These are phyloP conservation scores for Bungarus multicinctus DNA, from an alignment of 2,113 vertebrate genomes.

Conservation along the genomic window DNA sequence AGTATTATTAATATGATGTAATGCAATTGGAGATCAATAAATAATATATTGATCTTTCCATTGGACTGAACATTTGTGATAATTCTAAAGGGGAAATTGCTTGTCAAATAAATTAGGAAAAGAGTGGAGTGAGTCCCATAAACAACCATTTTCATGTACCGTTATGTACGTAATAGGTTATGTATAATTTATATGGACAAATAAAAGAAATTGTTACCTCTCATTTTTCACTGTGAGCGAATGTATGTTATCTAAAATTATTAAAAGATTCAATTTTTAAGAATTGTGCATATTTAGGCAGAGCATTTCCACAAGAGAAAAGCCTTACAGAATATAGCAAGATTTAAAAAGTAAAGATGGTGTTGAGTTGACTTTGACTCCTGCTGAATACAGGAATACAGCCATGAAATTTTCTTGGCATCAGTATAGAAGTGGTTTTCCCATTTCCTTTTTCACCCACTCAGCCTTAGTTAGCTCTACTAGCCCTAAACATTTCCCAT, in stretches of 20 bases:
- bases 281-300: neutral
- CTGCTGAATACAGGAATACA: neutral
- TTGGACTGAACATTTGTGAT: slow-evolving; percentile 33
- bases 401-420: neutral
- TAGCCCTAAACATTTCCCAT: neutral
- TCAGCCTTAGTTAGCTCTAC: neutral
- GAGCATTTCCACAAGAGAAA: neutral
- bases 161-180: neutral
- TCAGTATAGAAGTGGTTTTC: neutral
- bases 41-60: slow-evolving; percentile 64
- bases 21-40: slow-evolving; percentile 33
- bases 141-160: neutral
- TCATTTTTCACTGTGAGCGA: neutral
- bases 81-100: slow-evolving; percentile 42
- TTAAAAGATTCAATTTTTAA: neutral
- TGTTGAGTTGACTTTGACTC: neutral
- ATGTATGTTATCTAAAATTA: neutral
- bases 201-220: neutral
- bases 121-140: neutral
- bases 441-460: neutral
- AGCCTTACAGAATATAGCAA: neutral
- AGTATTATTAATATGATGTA: slow-evolving; percentile 51
- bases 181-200: neutral
- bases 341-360: neutral
- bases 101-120: neutral